Evolutionary conservation across 2,888 invertebrate species (phyloP), one percentile per base, ranked within the genome.

Genomic region (Apodemia hepburni): DNA sequence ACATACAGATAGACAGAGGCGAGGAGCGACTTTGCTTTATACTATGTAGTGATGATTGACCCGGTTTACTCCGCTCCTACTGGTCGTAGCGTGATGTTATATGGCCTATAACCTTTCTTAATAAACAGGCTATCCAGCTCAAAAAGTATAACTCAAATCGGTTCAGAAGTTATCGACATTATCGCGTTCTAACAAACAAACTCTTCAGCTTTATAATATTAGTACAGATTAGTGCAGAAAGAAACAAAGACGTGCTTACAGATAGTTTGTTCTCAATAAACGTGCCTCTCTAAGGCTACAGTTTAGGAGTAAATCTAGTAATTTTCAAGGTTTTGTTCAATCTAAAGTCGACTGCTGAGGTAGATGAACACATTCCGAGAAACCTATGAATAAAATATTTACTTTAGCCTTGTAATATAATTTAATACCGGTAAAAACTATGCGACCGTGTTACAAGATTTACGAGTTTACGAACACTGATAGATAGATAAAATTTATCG

Each of bases 391-490:
- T 54, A 27, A 54, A 54, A 54, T 27, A 54, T 54, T 15, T 42
- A 22, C 54, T 15, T 15, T 27, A 54, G 27, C 54, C 54, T 54
- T 54, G 54, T 15, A 42, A 27, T 54, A 54, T 27, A 54, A 54
- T 54, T 54, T 22, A 54, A 54, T 15, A 54, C 54, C 54, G 54
- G 54, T 54, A 54, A 54, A 54, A 54, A 54, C 54, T 27, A 7
- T 27, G 54, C 54, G 54, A 54, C 54, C 27, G 22, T 22, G 22
- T 54, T 54, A 22, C 22, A 15, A 54, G 54, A 54, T 54, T 54
- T 54, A 54, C 27, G 54, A 54, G 27, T 5, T 54, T 54, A 54
- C 54, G 12, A 54, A 27, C 27, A 7, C 15, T 12, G 54, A 54
- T 42, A 42, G 15, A 42, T 42, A 15, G 42, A 42, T n/a, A 42